Evolutionary conservation across 2,888 invertebrate genomes (phyloP).

Genomic region (Metallyticus violacea): DNA sequence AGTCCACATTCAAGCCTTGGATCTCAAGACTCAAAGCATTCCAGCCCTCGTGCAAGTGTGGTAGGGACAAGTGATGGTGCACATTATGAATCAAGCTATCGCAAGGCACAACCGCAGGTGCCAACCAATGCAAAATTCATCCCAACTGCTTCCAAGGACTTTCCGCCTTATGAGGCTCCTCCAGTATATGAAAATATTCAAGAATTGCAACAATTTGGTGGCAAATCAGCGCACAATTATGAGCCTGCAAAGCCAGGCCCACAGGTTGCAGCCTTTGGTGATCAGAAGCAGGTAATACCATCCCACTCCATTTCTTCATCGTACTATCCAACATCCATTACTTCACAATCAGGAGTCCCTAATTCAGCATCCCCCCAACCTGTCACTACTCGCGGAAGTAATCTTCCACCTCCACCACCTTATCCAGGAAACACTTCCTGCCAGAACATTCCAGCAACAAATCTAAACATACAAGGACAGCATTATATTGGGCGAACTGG

Average conservation of each 20-base stretch:
- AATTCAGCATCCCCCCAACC: slow-evolving; percentile 25
- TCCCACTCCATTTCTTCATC: background rate
- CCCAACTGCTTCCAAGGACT: slow-evolving; percentile 30
- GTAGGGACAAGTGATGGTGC: slow-evolving; percentile 44
- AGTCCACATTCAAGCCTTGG: slow-evolving; percentile 48
- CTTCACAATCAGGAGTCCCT: slow-evolving; percentile 2
- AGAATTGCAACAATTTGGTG: slow-evolving; percentile 47
- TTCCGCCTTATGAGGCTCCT: slow-evolving; percentile 54
- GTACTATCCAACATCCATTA: background rate
- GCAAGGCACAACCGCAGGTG: slow-evolving; percentile 81
- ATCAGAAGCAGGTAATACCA: background rate
- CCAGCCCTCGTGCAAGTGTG: slow-evolving; percentile 48
- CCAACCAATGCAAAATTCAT: slow-evolving; percentile 53
- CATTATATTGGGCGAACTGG: background rate
- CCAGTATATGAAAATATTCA: slow-evolving; percentile 62
- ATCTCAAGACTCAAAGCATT: slow-evolving; percentile 50
- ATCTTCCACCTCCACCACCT: slow-evolving; percentile 29
- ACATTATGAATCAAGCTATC: slow-evolving; percentile 57
- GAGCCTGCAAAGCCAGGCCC: slow-evolving; percentile 50
- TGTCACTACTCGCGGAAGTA: slow-evolving; percentile 3
- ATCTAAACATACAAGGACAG: background rate
- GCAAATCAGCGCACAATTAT: slow-evolving; percentile 39
- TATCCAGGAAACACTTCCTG: slow-evolving; percentile 22
- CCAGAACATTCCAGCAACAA: slow-evolving; percentile 10
- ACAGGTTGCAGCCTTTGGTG: slow-evolving; percentile 45